These are phyloP conservation scores for Tadarida brasiliensis DNA, from an alignment of 2,797 vertebrate genomes.

Conservation along the genomic window DNA sequence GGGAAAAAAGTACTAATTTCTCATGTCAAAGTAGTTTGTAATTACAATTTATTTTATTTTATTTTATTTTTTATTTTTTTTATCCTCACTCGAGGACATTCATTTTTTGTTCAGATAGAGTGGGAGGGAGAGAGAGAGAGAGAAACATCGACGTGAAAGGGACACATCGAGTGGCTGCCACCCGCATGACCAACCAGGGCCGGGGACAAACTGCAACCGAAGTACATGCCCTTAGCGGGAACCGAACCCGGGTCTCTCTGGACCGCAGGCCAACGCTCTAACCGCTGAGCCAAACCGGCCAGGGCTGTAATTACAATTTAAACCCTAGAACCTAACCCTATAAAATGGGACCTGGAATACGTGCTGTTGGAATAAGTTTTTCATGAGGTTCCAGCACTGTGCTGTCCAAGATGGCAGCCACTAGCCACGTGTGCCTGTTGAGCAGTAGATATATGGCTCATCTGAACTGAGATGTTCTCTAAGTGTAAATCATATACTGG, in stretches of 20 bases:
- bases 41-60: background rate
- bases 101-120: no score
- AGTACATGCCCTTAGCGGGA: no score
- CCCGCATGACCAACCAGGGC: no score
- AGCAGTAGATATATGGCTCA: background rate
- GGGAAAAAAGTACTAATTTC: background rate
- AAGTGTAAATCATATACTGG: background rate
- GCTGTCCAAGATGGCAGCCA: background rate
- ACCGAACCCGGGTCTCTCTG: no score
- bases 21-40: constrained; percentile 12
- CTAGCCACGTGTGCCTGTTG: background rate
- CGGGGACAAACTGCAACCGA: no score
- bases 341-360: background rate
- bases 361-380: background rate
- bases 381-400: background rate
- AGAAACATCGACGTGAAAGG: no score
- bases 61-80: no score
- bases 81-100: no score
- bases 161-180: no score
- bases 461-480: background rate
- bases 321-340: background rate
- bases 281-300: no score
- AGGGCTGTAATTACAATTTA: constrained; percentile 1
- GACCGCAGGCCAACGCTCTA: no score
- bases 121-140: no score